phyloP scores from a whole-genome alignment of 2,888 invertebrate genomes.

The Corythucha ciliata region DNA sequence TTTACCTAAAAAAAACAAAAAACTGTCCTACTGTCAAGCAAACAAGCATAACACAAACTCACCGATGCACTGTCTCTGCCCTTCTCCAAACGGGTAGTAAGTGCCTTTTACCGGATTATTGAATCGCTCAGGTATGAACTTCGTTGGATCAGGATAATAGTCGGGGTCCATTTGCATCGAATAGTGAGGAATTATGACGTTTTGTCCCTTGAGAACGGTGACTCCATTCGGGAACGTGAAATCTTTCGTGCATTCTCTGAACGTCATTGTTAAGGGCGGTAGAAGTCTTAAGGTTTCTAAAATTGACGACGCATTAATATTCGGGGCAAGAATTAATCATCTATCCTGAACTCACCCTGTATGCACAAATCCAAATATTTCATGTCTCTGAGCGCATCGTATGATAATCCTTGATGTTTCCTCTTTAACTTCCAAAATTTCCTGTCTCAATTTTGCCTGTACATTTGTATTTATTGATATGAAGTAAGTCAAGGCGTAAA shows the following conservation, averaged over 20 bases:
- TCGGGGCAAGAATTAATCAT: neutral
- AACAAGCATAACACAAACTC: neutral
- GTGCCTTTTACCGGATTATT: conserved; percentile 1
- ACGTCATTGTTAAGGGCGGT: neutral
- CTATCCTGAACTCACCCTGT: conserved; percentile 41
- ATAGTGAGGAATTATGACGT: neutral
- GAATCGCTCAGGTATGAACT: conserved; percentile 11
- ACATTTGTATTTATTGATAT: conserved; percentile 46
- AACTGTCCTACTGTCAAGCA: too few species aligned
- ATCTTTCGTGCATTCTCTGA: neutral
- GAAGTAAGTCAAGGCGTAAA: conserved; percentile 48
- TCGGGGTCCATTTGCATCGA: conserved; percentile 2
- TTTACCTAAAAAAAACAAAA: too few species aligned
- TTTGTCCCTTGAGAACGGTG: neutral
- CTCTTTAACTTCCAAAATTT: conserved; percentile 42
- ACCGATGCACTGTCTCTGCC: conserved; percentile 14
- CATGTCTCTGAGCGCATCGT: conserved; percentile 49
- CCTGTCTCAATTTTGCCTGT: conserved; percentile 45
- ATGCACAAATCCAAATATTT: conserved; percentile 48
- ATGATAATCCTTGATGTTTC: conserved; percentile 44
- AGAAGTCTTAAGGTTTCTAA: conserved; percentile 3
- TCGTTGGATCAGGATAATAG: conserved; percentile 5
- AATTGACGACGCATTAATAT: neutral
- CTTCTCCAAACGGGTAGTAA: conserved; percentile 6
- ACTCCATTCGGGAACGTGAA: conserved; percentile 2